Conservation (phyloP, 2,797 vertebrate genomes). For the Podargus strigoides region DNA sequence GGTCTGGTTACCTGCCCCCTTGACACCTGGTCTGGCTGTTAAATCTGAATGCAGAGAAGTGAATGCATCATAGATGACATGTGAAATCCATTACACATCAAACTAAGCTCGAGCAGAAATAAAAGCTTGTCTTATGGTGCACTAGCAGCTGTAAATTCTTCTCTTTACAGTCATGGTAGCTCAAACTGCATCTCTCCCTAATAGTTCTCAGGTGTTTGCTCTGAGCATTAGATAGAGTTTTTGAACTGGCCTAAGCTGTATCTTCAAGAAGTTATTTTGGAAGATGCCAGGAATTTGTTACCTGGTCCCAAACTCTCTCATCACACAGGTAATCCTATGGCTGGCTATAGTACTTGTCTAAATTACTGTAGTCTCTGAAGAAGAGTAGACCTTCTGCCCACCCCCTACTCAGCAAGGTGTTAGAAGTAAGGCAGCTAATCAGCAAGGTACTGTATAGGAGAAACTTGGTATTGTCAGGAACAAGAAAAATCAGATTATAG, state of each 20-base stretch:
- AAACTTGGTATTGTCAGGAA: background rate
- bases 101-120: background rate
- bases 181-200: background rate
- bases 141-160: background rate
- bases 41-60: background rate
- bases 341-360: background rate
- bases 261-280: background rate
- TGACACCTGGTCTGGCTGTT: background rate
- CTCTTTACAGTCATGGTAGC: background rate
- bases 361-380: background rate
- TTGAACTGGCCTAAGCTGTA: background rate
- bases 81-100: fast-evolving
- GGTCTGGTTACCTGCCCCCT: background rate
- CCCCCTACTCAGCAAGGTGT: background rate
- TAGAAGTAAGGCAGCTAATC: background rate
- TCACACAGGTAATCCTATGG: background rate
- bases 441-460: background rate
- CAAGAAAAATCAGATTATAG: background rate
- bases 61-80: background rate
- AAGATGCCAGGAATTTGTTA: background rate
- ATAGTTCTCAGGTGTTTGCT: background rate
- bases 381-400: background rate
- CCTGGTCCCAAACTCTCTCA: background rate
- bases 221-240: background rate
- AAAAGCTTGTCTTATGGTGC: background rate